Percentiles rank a stretch among this genome's conserved stretches.
Conservation (phyloP, 2,888 invertebrate genomes). For the Yponomeuta evonymella region DNA sequence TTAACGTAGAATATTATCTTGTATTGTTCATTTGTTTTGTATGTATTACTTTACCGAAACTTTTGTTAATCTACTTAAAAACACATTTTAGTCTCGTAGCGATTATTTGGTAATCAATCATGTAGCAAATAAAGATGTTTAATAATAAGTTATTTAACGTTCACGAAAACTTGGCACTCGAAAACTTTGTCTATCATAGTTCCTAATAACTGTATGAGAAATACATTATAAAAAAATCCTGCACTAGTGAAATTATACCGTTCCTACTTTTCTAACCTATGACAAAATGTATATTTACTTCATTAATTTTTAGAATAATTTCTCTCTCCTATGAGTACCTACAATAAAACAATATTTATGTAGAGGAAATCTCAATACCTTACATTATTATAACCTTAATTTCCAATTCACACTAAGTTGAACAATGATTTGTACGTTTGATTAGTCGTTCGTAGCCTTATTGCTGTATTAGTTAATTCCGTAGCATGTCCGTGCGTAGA, state of each 20-base stretch:
- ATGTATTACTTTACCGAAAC: background rate
- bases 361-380: background rate
- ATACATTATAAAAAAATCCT: conserved; percentile 71
- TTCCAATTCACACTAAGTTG: background rate
- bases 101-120: conserved; percentile 28
- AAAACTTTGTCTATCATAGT: conserved; percentile 66
- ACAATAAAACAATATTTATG: background rate
- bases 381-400: background rate
- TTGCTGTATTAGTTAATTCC: conserved; percentile 1
- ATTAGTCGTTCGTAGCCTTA: background rate
- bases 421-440: background rate
- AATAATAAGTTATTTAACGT: conserved; percentile 64
- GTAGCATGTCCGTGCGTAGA: conserved; percentile 14
- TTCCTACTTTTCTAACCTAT: conserved; percentile 73
- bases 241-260: conserved; percentile 74
- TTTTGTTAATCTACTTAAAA: conserved; percentile 2
- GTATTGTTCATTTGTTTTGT: conserved; percentile 23
- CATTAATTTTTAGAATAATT: background rate
- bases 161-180: conserved; percentile 60
- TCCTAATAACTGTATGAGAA: conserved; percentile 73
- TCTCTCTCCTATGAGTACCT: background rate
- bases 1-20: conserved; percentile 36
- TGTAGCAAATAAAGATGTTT: conserved; percentile 53
- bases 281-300: conserved; percentile 36
- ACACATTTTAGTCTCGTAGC: background rate